phyloP scores from a whole-genome alignment of 2,113 vertebrate species.

The Triplophysa tibetana region DNA sequence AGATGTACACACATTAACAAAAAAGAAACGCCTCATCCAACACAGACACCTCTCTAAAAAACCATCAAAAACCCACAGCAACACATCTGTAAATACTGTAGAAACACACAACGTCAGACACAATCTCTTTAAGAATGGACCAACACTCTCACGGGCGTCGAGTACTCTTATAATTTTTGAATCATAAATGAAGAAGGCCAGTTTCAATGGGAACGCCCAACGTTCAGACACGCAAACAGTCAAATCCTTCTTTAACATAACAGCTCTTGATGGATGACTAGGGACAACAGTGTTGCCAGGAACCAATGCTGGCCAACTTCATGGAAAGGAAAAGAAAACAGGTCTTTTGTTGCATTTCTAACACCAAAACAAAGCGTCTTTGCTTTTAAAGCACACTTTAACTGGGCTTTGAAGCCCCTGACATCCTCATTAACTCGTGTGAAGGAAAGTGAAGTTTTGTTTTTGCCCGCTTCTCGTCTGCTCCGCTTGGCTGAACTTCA shows the following conservation, averaged over 20 bases:
- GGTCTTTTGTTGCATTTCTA: slow-evolving; percentile 54
- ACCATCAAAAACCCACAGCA: not conserved
- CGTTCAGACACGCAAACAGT: slow-evolving; percentile 63
- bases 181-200: slow-evolving; percentile 56
- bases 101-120: slow-evolving; percentile 14
- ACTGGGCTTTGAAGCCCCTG: slow-evolving; percentile 44
- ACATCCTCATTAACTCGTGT: slow-evolving; percentile 41
- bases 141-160: slow-evolving; percentile 44
- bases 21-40: not conserved
- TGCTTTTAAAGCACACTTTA: slow-evolving; percentile 42
- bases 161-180: slow-evolving; percentile 55
- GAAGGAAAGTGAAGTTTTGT: slow-evolving; percentile 27
- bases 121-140: not conserved
- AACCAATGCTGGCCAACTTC: slow-evolving; percentile 62
- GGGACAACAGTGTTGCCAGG: slow-evolving; percentile 56
- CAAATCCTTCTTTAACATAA: slow-evolving; percentile 63
- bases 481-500: slow-evolving; percentile 25
- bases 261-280: slow-evolving; percentile 62
- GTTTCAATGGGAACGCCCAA: slow-evolving; percentile 68
- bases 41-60: not conserved
- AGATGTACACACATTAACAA: not conserved
- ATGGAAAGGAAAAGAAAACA: slow-evolving; percentile 67
- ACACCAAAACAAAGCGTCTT: slow-evolving; percentile 54
- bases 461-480: slow-evolving; percentile 23
- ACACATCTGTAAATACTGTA: not conserved